Evolutionary conservation across 30 jellyfish, hydroid and myxozoan genomes (phyloP).

Genomic region (Rhopilema esculentum): DNA sequence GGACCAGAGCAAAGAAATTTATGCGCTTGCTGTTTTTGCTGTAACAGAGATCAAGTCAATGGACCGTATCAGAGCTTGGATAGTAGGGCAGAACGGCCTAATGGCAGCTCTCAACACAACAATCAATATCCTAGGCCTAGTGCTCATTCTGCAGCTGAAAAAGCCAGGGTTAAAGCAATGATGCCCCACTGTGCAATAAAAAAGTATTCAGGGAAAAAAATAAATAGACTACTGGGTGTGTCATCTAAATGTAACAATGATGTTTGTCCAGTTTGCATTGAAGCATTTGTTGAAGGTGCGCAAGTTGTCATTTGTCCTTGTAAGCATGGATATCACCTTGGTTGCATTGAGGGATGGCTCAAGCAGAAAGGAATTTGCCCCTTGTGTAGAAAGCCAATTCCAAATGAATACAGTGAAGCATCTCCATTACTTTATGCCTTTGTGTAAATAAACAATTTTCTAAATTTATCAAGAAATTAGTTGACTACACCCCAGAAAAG

Average conservation of each 20-base stretch:
- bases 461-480: no score
- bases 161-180: conserved; percentile 20
- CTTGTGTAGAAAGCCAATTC: conserved; percentile 39
- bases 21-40: conserved; percentile 8
- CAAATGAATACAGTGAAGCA: conserved; percentile 29
- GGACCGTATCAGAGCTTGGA: neutral
- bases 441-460: neutral
- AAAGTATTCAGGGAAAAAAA: neutral
- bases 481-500: no score
- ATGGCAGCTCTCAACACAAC: neutral
- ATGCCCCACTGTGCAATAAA: conserved; percentile 41
- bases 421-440: conserved; percentile 23
- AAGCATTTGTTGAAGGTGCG: conserved; percentile 10
- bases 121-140: neutral
- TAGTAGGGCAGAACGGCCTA: neutral
- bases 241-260: conserved; percentile 49
- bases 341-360: conserved; percentile 62
- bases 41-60: neutral
- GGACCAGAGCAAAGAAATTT: neutral
- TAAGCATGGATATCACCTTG: conserved; percentile 53
- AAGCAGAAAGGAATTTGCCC: conserved; percentile 43
- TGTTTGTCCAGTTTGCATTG: conserved; percentile 57
- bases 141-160: conserved; percentile 6
- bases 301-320: conserved; percentile 45
- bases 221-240: neutral